Conservation (phyloP, 2,888 invertebrate genomes). For the Ophonus ardosiacus region DNA sequence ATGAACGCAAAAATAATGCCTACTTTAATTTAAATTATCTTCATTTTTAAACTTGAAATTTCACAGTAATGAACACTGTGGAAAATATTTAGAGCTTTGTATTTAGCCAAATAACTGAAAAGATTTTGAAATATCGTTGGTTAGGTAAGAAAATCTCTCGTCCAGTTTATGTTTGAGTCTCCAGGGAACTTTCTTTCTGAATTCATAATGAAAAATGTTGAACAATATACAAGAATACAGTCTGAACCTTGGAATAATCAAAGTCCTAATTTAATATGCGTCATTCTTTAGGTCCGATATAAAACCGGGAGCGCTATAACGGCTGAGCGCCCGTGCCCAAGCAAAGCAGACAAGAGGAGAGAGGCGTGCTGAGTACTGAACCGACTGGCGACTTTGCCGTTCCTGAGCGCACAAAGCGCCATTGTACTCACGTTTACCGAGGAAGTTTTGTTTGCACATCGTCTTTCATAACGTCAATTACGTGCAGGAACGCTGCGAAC, state of each 20-base stretch:
- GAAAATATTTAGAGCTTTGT: not conserved
- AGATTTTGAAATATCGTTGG: conserved; percentile 32
- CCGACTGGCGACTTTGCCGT: conserved; percentile 26
- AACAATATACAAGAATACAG: conserved; percentile 60
- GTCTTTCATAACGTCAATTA: conserved; percentile 63
- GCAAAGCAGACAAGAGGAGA: not conserved
- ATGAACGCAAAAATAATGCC: no score
- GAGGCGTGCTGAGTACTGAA: not conserved
- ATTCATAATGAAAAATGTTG: conserved; percentile 58
- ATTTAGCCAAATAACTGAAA: conserved; percentile 5
- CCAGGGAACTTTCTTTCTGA: conserved; percentile 54
- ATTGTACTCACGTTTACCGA: conserved; percentile 57
- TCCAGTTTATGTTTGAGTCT: conserved; percentile 51
- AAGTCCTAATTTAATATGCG: conserved; percentile 63
- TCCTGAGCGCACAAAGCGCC: conserved; percentile 42
- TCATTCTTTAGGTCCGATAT: conserved; percentile 59
- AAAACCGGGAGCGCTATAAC: conserved; percentile 2
- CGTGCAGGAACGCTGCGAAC: conserved; percentile 44
- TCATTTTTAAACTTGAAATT: no score
- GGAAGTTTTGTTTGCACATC: conserved; percentile 61
- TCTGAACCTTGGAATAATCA: conserved; percentile 58
- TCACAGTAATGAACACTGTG: no score
- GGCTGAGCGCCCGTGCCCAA: not conserved
- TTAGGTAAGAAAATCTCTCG: conserved; percentile 20
- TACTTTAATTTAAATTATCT: no score